phyloP scores from a whole-genome alignment of 2,113 vertebrate species.

The Myiagra hebetior region DNA sequence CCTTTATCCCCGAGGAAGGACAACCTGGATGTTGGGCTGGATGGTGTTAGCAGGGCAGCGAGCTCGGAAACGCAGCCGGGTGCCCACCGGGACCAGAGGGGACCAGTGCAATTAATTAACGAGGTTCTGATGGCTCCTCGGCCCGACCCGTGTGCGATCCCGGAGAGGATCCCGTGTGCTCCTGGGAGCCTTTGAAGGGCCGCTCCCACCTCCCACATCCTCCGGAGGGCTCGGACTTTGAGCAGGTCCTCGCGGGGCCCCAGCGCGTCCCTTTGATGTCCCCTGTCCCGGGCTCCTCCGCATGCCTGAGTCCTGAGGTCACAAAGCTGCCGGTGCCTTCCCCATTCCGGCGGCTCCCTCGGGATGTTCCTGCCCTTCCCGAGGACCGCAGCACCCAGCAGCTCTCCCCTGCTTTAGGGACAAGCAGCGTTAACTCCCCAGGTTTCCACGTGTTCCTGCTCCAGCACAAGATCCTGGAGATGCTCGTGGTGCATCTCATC shows the following conservation, averaged over 20 bases:
- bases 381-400: neutral
- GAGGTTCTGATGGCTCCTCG: neutral
- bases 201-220: neutral
- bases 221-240: neutral
- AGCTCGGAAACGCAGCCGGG: accelerated
- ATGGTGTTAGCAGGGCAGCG: neutral
- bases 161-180: neutral
- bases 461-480: accelerated
- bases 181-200: neutral
- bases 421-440: neutral
- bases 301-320: conserved; percentile 22
- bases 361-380: neutral
- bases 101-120: neutral
- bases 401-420: neutral
- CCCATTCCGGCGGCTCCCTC: neutral
- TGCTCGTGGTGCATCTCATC: neutral
- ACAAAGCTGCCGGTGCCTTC: neutral
- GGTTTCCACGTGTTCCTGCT: accelerated
- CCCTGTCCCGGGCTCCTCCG: neutral
- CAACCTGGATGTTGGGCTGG: neutral
- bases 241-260: neutral
- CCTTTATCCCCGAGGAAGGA: neutral
- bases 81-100: neutral
- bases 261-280: conserved; percentile 21
- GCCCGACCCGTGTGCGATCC: accelerated